Percentiles rank a stretch among this genome's conserved stretches.
These are phyloP conservation scores for Paratrypauchen microcephalus DNA, from an alignment of 2,797 vertebrate genomes.

Conservation along the genomic window DNA sequence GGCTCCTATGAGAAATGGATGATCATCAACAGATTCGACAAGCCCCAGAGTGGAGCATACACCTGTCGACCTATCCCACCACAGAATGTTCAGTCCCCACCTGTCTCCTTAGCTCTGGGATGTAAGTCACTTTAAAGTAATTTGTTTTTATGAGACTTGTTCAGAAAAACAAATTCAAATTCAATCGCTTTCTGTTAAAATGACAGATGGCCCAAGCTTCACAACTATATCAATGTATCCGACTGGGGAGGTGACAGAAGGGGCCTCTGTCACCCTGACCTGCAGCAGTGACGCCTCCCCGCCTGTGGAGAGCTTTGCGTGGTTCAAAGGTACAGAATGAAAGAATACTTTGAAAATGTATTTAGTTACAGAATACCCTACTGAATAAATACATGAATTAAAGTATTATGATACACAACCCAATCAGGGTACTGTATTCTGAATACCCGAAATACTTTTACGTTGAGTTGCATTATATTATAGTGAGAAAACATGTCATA, in stretches of 20 bases:
- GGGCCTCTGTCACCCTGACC: conserved; percentile 68
- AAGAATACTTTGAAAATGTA: too few species aligned
- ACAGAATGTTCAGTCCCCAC: conserved; percentile 75
- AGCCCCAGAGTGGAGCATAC: conserved; percentile 70
- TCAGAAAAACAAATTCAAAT: not conserved
- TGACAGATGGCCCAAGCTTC: conserved; percentile 69
- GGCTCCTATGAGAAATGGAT: conserved; percentile 74
- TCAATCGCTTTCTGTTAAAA: not conserved
- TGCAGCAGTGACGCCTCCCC: conserved; percentile 78
- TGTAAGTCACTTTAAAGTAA: conserved; percentile 59
- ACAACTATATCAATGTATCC: conserved; percentile 65
- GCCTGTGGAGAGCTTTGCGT: conserved; percentile 78
- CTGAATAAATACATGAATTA: too few species aligned
- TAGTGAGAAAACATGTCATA: too few species aligned
- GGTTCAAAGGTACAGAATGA: conserved; percentile 72
- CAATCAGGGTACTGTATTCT: too few species aligned
- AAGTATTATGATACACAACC: too few species aligned
- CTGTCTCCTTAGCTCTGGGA: conserved; percentile 68
- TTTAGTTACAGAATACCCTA: too few species aligned
- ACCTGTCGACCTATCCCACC: conserved; percentile 77
- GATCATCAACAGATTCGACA: conserved; percentile 73
- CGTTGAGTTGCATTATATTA: too few species aligned
- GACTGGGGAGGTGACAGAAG: conserved; percentile 62
- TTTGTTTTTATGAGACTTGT: not conserved
- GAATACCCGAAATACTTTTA: too few species aligned